These are phyloP conservation scores for Gallinago jamesoni DNA, from an alignment of 2,113 vertebrate genomes.

Conservation along the genomic window DNA sequence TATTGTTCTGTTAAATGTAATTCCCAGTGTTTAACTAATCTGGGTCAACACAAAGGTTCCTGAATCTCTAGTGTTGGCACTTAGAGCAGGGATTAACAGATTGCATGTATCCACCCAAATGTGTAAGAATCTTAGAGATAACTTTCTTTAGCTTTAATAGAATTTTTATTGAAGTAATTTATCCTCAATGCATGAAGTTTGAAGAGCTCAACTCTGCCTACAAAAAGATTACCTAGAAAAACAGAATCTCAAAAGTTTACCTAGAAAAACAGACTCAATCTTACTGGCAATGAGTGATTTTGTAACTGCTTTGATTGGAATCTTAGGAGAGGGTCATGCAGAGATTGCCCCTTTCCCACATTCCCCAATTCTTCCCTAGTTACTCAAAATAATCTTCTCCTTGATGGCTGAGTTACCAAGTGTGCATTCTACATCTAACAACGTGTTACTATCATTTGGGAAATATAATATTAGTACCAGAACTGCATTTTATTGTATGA, in stretches of 20 bases:
- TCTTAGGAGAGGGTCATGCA: background rate
- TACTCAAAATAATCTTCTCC: constrained; percentile 25
- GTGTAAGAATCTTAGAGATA: constrained; percentile 7
- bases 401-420: background rate
- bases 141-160: constrained; percentile 34
- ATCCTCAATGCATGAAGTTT: background rate
- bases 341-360: background rate
- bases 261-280: background rate
- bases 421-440: background rate
- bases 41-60: background rate
- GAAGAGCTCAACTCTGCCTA: background rate
- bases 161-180: constrained; percentile 50
- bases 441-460: background rate
- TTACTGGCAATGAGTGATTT: background rate
- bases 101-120: background rate
- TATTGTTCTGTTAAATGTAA: constrained; percentile 19
- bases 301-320: background rate
- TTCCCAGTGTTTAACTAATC: background rate
- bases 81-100: background rate
- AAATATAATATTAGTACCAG: background rate
- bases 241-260: background rate
- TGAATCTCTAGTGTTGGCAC: background rate
- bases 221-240: background rate
- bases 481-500: background rate
- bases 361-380: background rate